Percentiles rank a stretch among this genome's conserved stretches.
Conservation (phyloP, 2,888 invertebrate genomes). For the Drosophila rubida region DNA sequence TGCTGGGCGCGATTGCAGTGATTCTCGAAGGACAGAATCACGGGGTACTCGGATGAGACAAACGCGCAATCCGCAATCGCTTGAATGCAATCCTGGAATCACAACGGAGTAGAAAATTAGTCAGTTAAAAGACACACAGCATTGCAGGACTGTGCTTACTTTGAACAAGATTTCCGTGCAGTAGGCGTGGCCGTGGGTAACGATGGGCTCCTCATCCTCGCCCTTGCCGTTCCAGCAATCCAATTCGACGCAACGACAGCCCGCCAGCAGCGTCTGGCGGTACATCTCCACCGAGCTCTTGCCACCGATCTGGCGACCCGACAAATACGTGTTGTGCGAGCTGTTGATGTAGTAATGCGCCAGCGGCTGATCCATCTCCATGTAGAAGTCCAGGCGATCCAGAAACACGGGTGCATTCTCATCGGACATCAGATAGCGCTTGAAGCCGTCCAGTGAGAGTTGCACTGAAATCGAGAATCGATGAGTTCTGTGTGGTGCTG, state of each 20-base stretch:
- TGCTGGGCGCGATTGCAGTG: slow-evolving; percentile 99
- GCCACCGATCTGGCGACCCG: slow-evolving; percentile 98
- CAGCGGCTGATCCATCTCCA: slow-evolving; percentile 99
- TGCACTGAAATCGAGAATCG: slow-evolving; percentile 87
- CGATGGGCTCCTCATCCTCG: slow-evolving; percentile 99
- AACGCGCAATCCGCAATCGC: slow-evolving; percentile 99
- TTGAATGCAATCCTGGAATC: slow-evolving; percentile 91
- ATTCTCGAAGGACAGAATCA: slow-evolving; percentile 99
- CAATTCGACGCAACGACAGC: slow-evolving; percentile 98
- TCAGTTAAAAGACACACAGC: too few relatives aligned
- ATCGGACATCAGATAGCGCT: slow-evolving; percentile 99
- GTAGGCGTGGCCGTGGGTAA: slow-evolving; percentile 99
- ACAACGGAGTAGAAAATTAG: too few relatives aligned
- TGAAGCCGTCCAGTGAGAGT: slow-evolving; percentile 97
- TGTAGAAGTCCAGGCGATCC: slow-evolving; percentile 97
- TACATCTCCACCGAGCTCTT: slow-evolving; percentile 99
- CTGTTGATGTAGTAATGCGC: slow-evolving; percentile 99
- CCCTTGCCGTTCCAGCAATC: slow-evolving; percentile 99
- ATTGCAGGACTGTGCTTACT: too few relatives aligned
- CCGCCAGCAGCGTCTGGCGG: slow-evolving; percentile 97
- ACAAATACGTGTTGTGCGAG: slow-evolving; percentile 97
- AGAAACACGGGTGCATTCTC: slow-evolving; percentile 99
- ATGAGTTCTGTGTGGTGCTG: neutral
- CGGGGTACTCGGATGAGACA: slow-evolving; percentile 98
- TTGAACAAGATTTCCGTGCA: slow-evolving; percentile 99